These are phyloP conservation scores for Lacanobia wlatinum DNA, from an alignment of 2,888 invertebrate genomes.

Conservation along the genomic window DNA sequence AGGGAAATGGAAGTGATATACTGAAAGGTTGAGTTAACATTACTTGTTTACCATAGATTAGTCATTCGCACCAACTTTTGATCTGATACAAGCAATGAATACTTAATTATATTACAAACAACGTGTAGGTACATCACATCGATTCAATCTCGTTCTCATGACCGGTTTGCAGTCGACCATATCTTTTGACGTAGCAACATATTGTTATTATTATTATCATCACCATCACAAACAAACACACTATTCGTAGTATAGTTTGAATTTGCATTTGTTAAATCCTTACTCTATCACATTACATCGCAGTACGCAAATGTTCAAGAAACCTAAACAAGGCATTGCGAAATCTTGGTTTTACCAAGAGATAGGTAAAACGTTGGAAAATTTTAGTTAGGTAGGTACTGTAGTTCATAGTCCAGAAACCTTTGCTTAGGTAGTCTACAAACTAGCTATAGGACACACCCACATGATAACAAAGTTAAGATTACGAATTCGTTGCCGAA, in stretches of 20 bases:
- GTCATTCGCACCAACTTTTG: no score
- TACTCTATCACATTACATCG: neutral
- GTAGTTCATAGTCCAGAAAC: conserved; percentile 1
- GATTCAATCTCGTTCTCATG: conserved; percentile 19
- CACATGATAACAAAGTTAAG: conserved; percentile 23
- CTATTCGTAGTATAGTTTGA: neutral
- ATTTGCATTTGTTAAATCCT: conserved; percentile 5
- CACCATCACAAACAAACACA: conserved; percentile 23
- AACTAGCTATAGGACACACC: conserved; percentile 36
- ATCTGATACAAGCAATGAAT: neutral
- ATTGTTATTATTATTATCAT: conserved; percentile 7
- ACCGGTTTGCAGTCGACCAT: conserved; percentile 8
- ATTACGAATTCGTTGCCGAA: conserved; percentile 22
- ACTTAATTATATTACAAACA: conserved; percentile 29
- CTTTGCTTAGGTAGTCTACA: neutral
- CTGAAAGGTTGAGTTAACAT: no score
- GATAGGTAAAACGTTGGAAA: neutral
- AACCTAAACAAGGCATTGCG: conserved; percentile 11
- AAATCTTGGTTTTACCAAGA: conserved; percentile 14
- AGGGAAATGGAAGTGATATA: no score
- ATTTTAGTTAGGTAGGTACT: neutral
- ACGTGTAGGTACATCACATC: neutral
- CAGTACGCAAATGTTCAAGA: neutral
- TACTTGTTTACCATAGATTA: no score
- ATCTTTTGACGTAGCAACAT: conserved; percentile 21